phyloP scores from a whole-genome alignment of 1,140 invertebrate species.

The Dolichoris vasculosae region DNA sequence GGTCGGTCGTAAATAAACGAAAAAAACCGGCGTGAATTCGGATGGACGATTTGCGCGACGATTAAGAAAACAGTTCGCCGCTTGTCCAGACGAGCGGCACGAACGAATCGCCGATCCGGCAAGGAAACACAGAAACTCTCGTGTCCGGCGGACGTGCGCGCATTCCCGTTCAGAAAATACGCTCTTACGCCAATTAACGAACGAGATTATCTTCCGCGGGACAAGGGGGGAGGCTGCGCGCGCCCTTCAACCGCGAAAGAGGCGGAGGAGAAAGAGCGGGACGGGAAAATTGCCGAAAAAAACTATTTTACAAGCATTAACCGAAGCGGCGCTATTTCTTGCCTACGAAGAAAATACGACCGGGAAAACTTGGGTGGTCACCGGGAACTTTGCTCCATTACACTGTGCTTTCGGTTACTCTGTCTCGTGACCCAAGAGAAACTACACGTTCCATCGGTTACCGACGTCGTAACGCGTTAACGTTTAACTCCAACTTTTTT shows the following conservation, averaged over 20 bases:
- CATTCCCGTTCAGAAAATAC: constrained; percentile 47
- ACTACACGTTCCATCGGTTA: no score
- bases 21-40: constrained; percentile 58
- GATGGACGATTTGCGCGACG: constrained; percentile 60
- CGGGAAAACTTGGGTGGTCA: not conserved
- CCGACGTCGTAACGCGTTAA: no score
- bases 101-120: not conserved
- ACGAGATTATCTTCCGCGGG: constrained; percentile 27
- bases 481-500: no score
- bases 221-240: not conserved
- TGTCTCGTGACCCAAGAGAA: no score
- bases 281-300: constrained; percentile 5
- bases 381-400: no score
- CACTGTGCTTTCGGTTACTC: no score
- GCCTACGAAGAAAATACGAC: not conserved
- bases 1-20: no score
- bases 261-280: not conserved
- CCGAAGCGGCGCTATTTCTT: not conserved
- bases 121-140: constrained; percentile 31
- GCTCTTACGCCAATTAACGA: constrained; percentile 64
- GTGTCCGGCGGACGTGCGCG: not conserved
- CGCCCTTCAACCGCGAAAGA: not conserved
- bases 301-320: not conserved
- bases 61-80: constrained; percentile 58
- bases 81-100: constrained; percentile 43